Conservation (phyloP, 2,113 vertebrate species). For the Pelodiscus sinensis region DNA sequence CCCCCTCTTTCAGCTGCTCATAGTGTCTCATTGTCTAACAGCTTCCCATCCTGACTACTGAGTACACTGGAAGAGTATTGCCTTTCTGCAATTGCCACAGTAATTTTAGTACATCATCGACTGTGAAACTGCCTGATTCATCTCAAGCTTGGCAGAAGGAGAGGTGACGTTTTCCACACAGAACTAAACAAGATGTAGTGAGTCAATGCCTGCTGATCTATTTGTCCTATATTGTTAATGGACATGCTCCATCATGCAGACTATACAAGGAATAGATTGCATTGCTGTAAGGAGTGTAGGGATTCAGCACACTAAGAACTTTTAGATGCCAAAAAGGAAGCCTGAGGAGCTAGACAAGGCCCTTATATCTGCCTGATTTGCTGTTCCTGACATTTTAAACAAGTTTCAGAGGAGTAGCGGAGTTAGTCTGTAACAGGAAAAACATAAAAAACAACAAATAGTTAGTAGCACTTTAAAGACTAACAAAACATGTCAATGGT, state of each 20-base stretch:
- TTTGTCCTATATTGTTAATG: neutral
- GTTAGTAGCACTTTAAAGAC: too few species aligned
- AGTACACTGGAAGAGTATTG: neutral
- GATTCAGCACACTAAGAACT: neutral
- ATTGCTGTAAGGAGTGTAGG: neutral
- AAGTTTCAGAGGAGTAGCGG: too few species aligned
- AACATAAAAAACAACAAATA: too few species aligned
- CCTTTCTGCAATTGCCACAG: neutral
- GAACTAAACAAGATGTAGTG: fast-evolving
- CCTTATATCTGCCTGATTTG: neutral
- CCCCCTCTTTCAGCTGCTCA: neutral
- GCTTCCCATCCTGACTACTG: neutral
- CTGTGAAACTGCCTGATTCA: neutral
- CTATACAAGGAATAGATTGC: fast-evolving
- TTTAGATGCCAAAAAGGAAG: neutral
- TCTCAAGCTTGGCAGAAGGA: neutral
- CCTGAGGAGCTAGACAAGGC: neutral
- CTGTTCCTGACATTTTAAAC: neutral
- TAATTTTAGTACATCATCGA: neutral
- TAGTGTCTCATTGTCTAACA: neutral
- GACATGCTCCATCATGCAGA: neutral
- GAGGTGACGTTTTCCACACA: neutral
- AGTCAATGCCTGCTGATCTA: neutral
- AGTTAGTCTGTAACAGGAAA: too few species aligned
- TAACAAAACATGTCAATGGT: too few species aligned